These are phyloP conservation scores for Melinaea menophilus DNA, from an alignment of 2,888 invertebrate species.

Conservation along the genomic window DNA sequence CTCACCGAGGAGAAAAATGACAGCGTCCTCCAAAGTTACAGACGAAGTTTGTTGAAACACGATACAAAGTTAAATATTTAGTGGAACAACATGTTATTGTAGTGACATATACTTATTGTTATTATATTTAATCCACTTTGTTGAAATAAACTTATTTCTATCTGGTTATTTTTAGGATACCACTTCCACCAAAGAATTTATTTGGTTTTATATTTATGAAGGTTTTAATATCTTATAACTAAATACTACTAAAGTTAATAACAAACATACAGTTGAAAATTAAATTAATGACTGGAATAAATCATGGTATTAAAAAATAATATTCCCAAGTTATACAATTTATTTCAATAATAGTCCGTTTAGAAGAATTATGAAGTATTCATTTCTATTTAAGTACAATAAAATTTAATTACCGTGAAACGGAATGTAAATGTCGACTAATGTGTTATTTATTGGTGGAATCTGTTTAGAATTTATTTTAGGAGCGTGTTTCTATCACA, in stretches of 20 bases:
- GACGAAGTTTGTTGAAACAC: neutral
- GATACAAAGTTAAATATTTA: neutral
- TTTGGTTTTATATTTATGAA: no score
- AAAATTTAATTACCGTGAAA: slow-evolving; percentile 58
- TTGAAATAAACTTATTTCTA: neutral
- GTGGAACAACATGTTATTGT: neutral
- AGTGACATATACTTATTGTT: neutral
- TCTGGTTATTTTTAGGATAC: neutral
- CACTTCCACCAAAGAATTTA: no score
- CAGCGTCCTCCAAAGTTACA: neutral
- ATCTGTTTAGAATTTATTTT: slow-evolving; percentile 29
- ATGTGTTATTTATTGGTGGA: slow-evolving; percentile 60
- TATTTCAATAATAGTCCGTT: slow-evolving; percentile 15
- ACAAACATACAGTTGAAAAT: neutral
- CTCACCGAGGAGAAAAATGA: neutral
- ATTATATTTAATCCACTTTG: neutral
- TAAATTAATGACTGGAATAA: neutral
- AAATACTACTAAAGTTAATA: no score
- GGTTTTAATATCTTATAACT: no score
- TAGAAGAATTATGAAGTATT: slow-evolving; percentile 47
- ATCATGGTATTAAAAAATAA: slow-evolving; percentile 1
- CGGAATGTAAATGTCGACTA: slow-evolving; percentile 45
- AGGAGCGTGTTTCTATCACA: slow-evolving; percentile 27
- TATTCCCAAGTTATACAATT: neutral
- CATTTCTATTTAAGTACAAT: slow-evolving; percentile 56